Evolutionary conservation across 2,113 vertebrate species (phyloP).

Genomic region (Zosterops borbonicus): DNA sequence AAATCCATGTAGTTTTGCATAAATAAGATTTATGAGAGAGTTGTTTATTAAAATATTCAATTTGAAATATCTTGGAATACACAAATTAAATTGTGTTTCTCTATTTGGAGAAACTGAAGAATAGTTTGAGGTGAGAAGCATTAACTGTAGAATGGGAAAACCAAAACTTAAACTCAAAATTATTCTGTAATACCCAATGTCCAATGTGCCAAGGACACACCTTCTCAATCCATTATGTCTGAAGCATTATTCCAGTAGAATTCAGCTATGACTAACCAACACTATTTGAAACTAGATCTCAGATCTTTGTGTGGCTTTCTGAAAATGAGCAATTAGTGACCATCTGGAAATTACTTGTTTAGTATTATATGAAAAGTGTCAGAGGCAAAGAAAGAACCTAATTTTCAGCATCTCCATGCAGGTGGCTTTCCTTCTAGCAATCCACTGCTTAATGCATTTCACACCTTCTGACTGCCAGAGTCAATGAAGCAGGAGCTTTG

Average conservation of each 20-base stretch:
- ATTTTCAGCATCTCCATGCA: conserved; percentile 8
- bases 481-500: conserved; percentile 14
- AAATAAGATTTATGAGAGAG: neutral
- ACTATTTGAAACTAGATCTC: neutral
- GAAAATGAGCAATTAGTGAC: neutral
- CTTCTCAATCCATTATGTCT: neutral
- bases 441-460: neutral
- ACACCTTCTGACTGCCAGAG: conserved; percentile 3
- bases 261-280: neutral
- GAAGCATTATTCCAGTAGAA: neutral
- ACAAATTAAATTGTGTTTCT: neutral
- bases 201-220: neutral
- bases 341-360: neutral
- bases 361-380: neutral
- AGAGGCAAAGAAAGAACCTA: neutral
- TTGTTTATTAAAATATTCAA: neutral
- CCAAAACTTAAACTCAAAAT: neutral
- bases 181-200: neutral
- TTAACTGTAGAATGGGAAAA: neutral
- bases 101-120: neutral
- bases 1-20: neutral
- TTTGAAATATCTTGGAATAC: neutral
- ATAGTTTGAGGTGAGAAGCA: neutral
- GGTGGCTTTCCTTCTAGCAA: conserved; percentile 26
- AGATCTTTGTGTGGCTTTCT: neutral